phyloP scores from a whole-genome alignment of 53 echinoderm and acorn worm genomes.

The Arbacia lixula region DNA sequence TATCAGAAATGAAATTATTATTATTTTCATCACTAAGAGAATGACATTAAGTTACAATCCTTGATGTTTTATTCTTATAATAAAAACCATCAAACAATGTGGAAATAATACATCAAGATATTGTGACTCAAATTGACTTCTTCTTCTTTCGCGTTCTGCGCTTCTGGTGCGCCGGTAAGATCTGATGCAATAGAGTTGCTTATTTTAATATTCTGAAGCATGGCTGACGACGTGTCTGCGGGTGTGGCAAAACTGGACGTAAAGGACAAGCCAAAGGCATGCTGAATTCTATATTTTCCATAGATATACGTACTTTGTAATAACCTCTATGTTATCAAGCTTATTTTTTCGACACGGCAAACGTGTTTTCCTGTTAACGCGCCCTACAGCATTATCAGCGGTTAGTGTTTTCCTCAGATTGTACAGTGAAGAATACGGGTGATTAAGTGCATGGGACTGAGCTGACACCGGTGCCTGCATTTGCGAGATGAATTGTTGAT shows the following conservation, averaged over 20 bases:
- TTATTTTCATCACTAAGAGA: no score
- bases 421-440: background rate
- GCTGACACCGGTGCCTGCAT: background rate
- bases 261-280: slow-evolving; percentile 57
- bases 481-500: no score
- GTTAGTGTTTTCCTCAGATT: slow-evolving; percentile 35
- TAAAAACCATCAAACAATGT: no score
- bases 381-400: slow-evolving; percentile 46
- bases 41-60: no score
- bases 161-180: no score
- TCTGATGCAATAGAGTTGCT: no score
- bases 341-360: slow-evolving; percentile 38
- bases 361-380: slow-evolving; percentile 35
- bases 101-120: no score
- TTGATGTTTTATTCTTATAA: no score
- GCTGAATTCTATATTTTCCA: slow-evolving; percentile 36
- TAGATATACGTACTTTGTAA: background rate
- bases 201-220: slow-evolving; percentile 25
- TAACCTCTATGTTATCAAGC: slow-evolving; percentile 43
- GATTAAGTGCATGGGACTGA: slow-evolving; percentile 35
- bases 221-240: slow-evolving; percentile 50
- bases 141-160: no score
- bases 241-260: slow-evolving; percentile 49
- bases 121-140: no score
- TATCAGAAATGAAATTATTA: no score